Evolutionary conservation across 2,113 vertebrate genomes (phyloP).

Genomic region (Petaurus breviceps): DNA sequence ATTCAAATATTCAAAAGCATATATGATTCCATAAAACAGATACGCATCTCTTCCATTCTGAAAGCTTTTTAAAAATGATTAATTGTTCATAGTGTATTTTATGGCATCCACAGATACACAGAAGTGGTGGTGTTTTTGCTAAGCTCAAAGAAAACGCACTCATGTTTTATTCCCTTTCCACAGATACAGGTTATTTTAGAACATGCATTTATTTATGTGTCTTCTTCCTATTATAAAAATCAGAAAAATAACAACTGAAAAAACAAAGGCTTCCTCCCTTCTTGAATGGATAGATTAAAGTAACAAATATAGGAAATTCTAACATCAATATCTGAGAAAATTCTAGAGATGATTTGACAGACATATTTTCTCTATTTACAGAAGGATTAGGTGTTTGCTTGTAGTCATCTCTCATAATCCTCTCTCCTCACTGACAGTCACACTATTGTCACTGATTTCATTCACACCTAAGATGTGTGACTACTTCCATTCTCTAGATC

Average conservation of each 20-base stretch:
- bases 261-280: neutral
- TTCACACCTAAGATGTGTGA: neutral
- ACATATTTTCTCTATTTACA: neutral
- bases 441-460: neutral
- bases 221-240: neutral
- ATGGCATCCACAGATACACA: neutral
- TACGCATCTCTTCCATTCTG: neutral
- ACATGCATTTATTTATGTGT: neutral
- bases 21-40: neutral
- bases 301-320: neutral
- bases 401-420: neutral
- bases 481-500: neutral
- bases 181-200: neutral
- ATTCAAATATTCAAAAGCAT: neutral
- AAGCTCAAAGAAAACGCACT: neutral
- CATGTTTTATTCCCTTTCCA: neutral
- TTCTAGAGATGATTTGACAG: neutral
- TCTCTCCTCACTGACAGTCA: neutral
- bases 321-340: neutral
- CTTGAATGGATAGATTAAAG: neutral
- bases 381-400: neutral
- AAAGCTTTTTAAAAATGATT: neutral
- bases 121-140: neutral
- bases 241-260: neutral
- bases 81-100: neutral